Conservation (phyloP, 2,797 vertebrate species). For the Ciconia nigra region DNA sequence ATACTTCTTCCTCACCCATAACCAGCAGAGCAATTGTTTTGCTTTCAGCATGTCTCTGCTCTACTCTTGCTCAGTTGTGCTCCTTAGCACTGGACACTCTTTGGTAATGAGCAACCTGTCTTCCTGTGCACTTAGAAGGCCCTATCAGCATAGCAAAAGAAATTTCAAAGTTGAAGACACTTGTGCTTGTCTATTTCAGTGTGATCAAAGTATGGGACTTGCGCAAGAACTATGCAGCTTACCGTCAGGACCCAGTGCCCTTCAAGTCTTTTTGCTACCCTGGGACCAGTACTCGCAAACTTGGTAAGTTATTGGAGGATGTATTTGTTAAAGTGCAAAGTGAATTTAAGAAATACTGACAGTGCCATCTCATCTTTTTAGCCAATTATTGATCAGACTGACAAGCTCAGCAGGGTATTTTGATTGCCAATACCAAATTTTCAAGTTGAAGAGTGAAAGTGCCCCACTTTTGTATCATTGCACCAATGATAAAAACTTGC, state of each 20-base stretch:
- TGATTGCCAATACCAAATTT: not conserved
- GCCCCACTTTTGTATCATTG: not conserved
- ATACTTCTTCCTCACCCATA: not conserved
- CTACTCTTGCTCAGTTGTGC: not conserved
- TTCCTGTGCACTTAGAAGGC: not conserved
- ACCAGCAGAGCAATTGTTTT: not conserved
- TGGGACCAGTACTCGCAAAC: conserved; percentile 87
- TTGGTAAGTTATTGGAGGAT: conserved; percentile 78
- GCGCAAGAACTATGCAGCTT: conserved; percentile 86
- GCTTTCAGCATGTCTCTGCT: not conserved
- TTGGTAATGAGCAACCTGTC: not conserved
- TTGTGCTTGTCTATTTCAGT: conserved; percentile 72
- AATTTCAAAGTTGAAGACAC: not conserved
- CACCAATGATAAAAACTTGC: not conserved
- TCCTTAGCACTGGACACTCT: not conserved
- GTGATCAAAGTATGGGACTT: conserved; percentile 96
- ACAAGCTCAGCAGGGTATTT: not conserved
- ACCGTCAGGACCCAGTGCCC: conserved; percentile 84
- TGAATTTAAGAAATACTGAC: not conserved
- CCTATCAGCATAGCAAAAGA: not conserved
- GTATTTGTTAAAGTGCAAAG: not conserved
- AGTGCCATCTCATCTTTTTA: not conserved
- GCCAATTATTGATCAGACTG: not conserved
- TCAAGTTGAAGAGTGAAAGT: not conserved
- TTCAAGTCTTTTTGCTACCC: conserved; percentile 86